A percentile compares a stretch with the other conserved stretches of the same genome.
phyloP scores from a whole-genome alignment of 2,797 vertebrate genomes.

The Florisuga fusca region DNA sequence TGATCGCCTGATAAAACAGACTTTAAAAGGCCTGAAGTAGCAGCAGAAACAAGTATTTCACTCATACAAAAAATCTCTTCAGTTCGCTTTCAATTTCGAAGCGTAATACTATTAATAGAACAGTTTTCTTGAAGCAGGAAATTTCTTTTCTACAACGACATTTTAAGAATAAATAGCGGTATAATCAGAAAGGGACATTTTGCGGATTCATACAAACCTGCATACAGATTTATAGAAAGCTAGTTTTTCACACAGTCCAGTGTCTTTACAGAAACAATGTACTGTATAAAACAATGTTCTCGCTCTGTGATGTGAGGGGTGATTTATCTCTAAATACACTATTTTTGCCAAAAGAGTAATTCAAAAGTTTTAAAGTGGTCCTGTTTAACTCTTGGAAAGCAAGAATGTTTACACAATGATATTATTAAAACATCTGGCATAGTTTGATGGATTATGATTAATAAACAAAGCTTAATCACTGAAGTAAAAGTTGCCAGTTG shows the following conservation, averaged over 20 bases:
- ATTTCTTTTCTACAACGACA: not conserved
- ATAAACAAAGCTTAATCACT: not conserved
- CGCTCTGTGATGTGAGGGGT: not conserved
- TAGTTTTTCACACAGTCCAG: not conserved
- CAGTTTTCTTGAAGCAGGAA: not conserved
- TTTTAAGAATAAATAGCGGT: not conserved
- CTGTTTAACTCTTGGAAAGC: constrained; percentile 11
- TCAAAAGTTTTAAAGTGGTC: not conserved
- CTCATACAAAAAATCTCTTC: not conserved
- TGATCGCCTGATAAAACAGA: not conserved
- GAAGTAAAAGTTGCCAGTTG: not conserved
- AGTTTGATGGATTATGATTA: not conserved
- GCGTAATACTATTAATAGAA: not conserved
- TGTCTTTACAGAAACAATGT: not conserved
- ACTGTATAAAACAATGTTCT: not conserved
- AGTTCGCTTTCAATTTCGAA: not conserved
- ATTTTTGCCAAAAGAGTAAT: not conserved
- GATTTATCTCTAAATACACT: not conserved
- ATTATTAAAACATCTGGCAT: constrained; percentile 16
- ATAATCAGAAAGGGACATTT: not conserved
- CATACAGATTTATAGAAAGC: not conserved
- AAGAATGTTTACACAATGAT: not conserved
- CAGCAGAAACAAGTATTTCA: not conserved
- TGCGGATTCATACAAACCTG: not conserved
- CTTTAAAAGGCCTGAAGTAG: not conserved